Percentiles rank a stretch among this genome's conserved stretches.
These are phyloP conservation scores for Antheraea pernyi DNA, from an alignment of 1,140 invertebrate genomes.

Conservation along the genomic window DNA sequence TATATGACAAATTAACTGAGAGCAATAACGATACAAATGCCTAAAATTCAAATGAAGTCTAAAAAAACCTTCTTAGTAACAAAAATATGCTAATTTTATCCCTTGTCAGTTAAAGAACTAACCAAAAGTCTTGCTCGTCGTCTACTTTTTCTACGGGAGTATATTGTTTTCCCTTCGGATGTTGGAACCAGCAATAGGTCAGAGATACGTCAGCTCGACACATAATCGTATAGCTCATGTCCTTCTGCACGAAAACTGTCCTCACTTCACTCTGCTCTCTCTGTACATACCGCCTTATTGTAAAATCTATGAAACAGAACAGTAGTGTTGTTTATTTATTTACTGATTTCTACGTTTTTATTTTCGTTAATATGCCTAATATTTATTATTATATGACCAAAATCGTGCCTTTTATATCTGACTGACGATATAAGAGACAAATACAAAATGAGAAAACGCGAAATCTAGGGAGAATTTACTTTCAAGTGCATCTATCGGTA, in stretches of 20 bases:
- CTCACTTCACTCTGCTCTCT: slow-evolving; percentile 19
- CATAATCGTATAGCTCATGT: slow-evolving; percentile 44
- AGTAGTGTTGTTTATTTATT: no score
- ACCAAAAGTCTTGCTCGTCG: slow-evolving; percentile 52
- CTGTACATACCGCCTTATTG: slow-evolving; percentile 14
- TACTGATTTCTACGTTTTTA: no score
- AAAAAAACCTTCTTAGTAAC: no score
- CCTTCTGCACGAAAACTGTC: slow-evolving; percentile 48
- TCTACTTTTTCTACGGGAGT: slow-evolving; percentile 38
- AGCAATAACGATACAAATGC: neutral
- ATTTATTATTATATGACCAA: no score
- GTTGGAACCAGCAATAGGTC: slow-evolving; percentile 70
- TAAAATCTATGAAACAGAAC: neutral
- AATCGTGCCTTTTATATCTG: no score
- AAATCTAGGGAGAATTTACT: no score
- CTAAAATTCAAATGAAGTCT: neutral
- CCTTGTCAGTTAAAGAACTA: neutral
- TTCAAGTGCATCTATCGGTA: no score
- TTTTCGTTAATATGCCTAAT: no score
- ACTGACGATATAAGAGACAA: no score
- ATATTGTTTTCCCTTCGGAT: slow-evolving; percentile 68
- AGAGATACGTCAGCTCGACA: slow-evolving; percentile 54
- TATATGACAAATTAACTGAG: no score
- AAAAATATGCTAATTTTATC: no score
- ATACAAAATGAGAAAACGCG: no score